These are phyloP conservation scores for Epinephelus coioides DNA, from an alignment of 2,797 vertebrate genomes.

Conservation along the genomic window DNA sequence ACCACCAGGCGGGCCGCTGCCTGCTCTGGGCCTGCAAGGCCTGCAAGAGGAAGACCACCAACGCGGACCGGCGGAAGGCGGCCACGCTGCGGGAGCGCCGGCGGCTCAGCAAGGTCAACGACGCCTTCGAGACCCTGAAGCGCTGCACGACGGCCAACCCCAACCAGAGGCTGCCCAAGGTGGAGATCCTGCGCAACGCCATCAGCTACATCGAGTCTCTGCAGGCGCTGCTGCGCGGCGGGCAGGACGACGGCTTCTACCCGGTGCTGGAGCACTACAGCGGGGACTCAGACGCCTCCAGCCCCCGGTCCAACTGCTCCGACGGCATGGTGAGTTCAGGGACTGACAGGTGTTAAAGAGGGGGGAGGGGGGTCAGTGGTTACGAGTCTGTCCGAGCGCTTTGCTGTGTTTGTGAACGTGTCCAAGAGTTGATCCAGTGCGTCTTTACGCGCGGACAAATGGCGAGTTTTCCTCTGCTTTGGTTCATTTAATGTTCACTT, in stretches of 20 bases:
- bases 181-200: constrained; percentile 98
- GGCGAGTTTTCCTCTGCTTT: not conserved
- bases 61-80: constrained; percentile 94
- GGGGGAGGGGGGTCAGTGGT: not conserved
- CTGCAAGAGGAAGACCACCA: constrained; percentile 98
- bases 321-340: constrained; percentile 94
- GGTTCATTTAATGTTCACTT: not conserved
- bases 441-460: constrained; percentile 32
- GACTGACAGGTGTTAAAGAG: constrained; percentile 5
- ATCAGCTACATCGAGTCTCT: constrained; percentile 98
- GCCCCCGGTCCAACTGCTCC: constrained; percentile 96
- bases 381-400: not conserved
- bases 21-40: constrained; percentile 98
- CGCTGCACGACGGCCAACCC: constrained; percentile 96
- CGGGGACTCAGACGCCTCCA: constrained; percentile 96
- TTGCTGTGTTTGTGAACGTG: not conserved
- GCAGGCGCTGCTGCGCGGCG: constrained; percentile 92
- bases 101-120: constrained; percentile 96
- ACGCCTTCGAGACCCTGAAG: constrained; percentile 98
- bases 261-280: constrained; percentile 94
- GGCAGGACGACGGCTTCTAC: constrained; percentile 91
- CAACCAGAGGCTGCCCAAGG: constrained; percentile 97
- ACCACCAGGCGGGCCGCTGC: constrained; percentile 96
- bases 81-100: constrained; percentile 96
- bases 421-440: not conserved